Evolutionary conservation across 2,113 vertebrate genomes (phyloP), one percentile per base, ranked within the genome.

Genomic region (Gnathonemus longibarbis): DNA sequence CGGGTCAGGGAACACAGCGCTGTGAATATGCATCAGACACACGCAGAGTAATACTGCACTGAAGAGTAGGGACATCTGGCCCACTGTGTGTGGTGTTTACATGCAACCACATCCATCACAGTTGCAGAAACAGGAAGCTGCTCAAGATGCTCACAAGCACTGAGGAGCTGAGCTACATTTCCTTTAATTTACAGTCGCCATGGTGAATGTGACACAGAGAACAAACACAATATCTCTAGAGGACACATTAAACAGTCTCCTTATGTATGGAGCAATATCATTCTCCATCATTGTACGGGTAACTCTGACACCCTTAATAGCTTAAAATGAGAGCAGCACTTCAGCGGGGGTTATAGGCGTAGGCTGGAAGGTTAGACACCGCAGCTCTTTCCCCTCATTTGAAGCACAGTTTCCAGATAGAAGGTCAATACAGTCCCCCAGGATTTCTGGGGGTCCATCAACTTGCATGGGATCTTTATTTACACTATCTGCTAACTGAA

Each of bases 31-130:
- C 83, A 83, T 83, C 77, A 83, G 35, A 83, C 77, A 83, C 77
- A 84, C 46, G 83, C 83, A 84, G 83, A 42, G 74, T 80, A 80
- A 80, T 42, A 80, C 74, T 70, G 9, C 62, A 70, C 62, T 70
- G 62, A 70, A 70, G 27, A 70, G 62, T 10, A 70, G 62, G 74
- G 74, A 42, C 35, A 80, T 80, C 74, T 80, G 31, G 74, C 35
- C 35, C 74, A 80, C 74, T 19, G 74, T 80, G 35, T 80, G 31
- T 42, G 74, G 74, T 42, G 31, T 80, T n/a, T 84, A 84, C 83
- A 83, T 83, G 42, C 77, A 45, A 10, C 39, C 2, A 27, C 42
- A 84, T 84, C 83, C 39, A 84, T 84, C 83, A 84, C 83, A 84
- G 42, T 10, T 11, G 45, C 42, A 84, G 15, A 48, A 84, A 46